These are phyloP conservation scores for Heliothis peltigera DNA, from an alignment of 2,888 invertebrate genomes.

Conservation along the genomic window DNA sequence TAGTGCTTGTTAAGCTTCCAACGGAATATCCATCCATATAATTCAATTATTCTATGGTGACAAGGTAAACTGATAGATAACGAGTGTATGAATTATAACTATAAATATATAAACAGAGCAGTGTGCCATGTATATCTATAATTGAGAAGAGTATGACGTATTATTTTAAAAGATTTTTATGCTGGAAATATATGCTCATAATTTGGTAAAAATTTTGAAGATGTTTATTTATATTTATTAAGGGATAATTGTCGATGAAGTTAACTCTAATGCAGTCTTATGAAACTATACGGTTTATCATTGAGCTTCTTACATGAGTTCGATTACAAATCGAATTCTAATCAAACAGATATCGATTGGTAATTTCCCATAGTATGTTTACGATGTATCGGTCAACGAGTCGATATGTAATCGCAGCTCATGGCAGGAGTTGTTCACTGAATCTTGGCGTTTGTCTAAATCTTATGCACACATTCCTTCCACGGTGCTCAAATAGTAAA, in stretches of 20 bases:
- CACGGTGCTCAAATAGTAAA: conserved; percentile 91
- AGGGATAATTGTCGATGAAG: conserved; percentile 80
- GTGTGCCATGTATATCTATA: conserved; percentile 89
- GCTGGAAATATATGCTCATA: conserved; percentile 88
- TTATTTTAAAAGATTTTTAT: conserved; percentile 86
- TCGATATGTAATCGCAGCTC: conserved; percentile 19
- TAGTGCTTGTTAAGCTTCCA: conserved; percentile 87
- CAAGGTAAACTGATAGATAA: conserved; percentile 87
- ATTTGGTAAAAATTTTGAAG: conserved; percentile 88
- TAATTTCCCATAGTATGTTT: conserved; percentile 30
- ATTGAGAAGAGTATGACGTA: conserved; percentile 84
- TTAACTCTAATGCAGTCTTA: conserved; percentile 77
- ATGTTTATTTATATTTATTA: conserved; percentile 87
- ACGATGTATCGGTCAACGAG: neutral
- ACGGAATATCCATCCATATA: conserved; percentile 88
- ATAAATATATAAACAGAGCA: conserved; percentile 85
- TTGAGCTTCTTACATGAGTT: conserved; percentile 56
- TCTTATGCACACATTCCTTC: conserved; percentile 91
- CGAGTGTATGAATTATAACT: conserved; percentile 80
- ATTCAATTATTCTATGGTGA: conserved; percentile 90
- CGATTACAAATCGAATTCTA: conserved; percentile 18
- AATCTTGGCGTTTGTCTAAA: conserved; percentile 72
- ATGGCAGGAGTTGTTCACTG: conserved; percentile 51
- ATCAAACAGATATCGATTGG: conserved; percentile 15
- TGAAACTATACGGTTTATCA: conserved; percentile 74